Evolutionary conservation across 2,888 invertebrate genomes (phyloP).

Genomic region (Salticus scenicus): DNA sequence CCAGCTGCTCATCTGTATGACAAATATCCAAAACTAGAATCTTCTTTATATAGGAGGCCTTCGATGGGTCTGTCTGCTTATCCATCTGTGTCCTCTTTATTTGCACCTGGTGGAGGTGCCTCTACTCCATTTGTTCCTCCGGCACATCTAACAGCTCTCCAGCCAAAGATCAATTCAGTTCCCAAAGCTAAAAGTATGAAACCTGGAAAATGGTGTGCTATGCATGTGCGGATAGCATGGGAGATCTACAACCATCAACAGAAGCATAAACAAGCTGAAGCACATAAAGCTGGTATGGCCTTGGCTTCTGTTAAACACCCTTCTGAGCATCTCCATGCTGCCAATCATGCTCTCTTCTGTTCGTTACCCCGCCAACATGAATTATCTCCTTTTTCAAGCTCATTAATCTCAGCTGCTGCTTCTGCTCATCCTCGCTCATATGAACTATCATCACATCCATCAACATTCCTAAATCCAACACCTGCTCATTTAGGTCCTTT

Average conservation of each 20-base stretch:
- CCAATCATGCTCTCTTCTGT: slow-evolving; percentile 83
- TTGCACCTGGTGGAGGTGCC: slow-evolving; percentile 84
- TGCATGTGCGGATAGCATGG: slow-evolving; percentile 99
- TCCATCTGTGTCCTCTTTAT: slow-evolving; percentile 85
- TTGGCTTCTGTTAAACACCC: slow-evolving; percentile 39
- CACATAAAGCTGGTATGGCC: slow-evolving; percentile 61
- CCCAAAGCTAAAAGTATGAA: too few species aligned
- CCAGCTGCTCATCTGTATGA: slow-evolving; percentile 73
- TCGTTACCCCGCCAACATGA: slow-evolving; percentile 72
- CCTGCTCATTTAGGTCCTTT: slow-evolving; percentile 72
- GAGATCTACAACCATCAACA: slow-evolving; percentile 97
- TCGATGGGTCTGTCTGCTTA: slow-evolving; percentile 77
- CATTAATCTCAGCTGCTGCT: slow-evolving; percentile 71
- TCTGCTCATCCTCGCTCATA: slow-evolving; percentile 71
- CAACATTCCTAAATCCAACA: slow-evolving; percentile 71
- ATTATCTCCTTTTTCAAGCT: slow-evolving; percentile 70
- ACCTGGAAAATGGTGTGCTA: slow-evolving; percentile 98
- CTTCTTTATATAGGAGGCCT: slow-evolving; percentile 71
- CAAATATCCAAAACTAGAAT: slow-evolving; percentile 72
- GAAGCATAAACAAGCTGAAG: slow-evolving; percentile 79
- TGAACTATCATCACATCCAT: slow-evolving; percentile 71
- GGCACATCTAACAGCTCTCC: slow-evolving; percentile 88
- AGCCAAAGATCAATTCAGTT: slow-evolving; percentile 96
- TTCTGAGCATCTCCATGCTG: slow-evolving; percentile 80
- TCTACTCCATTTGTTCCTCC: slow-evolving; percentile 92